Base-by-base conservation (phyloP, 2,113 vertebrate genomes). In the Pagrus major region DNA sequence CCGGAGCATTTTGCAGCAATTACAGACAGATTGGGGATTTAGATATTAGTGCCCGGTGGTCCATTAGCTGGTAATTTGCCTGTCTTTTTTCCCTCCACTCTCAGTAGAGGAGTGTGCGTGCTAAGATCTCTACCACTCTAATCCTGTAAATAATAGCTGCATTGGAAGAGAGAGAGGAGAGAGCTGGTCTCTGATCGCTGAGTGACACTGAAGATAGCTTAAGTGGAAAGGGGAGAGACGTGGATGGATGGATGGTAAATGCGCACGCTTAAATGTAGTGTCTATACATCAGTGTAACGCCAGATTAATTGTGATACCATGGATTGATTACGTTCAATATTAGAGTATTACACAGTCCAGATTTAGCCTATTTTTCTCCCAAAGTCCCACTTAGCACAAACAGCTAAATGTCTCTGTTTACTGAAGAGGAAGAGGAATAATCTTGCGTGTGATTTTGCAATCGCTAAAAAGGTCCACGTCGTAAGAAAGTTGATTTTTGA, bases 11-110 rank as follows among this genome's bases (percentile, higher is more conserved):
- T 92, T 92, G 85, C 86, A 90, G 92, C 91, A 91, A 91, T 93
- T 92, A 93, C 87, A 90, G 89, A 85, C 90, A 92, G 91, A 94
- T 93, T 90, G 91, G 88, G 88, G 93, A 93, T 93, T 94, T 93
- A 93, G 93, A 95, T 94, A 93, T 95, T 93, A 92, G 86, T 90
- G 91, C 79, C 79, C 81, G 88, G 78, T 91, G 89, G 90, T 92
- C 92, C 92, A 95, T 95, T 94, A 95, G 91, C 81, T 81, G 84
- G 90, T 94, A 93, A 94, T 93, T 92, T 93, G 86, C 89, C 88
- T 80, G 81, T 94, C 86, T 88, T 87, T 89, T 84, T 84, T 86
- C n/a, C n/a, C 85, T 86, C 78, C 82, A 67, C 92, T 91, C 83
- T 90, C 78, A 83, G 86, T 18, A 55, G 85, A 90, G 63, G 76